Evolutionary conservation across 2,888 invertebrate species (phyloP), one percentile per base, ranked within the genome.

Genomic region (Epirrhoe alternata): DNA sequence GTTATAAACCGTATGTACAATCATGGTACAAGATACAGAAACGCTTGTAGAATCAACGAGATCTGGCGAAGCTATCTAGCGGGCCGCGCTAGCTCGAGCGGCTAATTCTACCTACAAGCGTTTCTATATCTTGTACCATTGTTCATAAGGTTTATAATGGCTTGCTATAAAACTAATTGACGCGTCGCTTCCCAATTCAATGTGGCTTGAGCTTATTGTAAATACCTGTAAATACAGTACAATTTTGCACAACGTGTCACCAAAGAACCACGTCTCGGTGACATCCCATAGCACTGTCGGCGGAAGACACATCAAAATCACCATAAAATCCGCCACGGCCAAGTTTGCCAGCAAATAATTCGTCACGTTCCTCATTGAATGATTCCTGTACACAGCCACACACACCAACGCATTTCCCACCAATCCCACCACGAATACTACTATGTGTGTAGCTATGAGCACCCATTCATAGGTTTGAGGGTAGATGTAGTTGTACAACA

Each of bases 291-390:
- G 87, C 6, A 98, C 96, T 0, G 97, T 97, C 0, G 98, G 96
- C 0, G 98, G 98, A 69, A 98, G 93, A 85, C 98, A 98, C 73
- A 98, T 95, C 57, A 98, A 84, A 58, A 98, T 96, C 71, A 98
- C 98, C 90, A 98, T 94, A 78, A 98, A 97, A 83, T 98, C 98
- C 0, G 97, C 97, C 6, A 96, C 94, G 0, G 98, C 98, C 78
- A 98, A 90, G 85, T 98, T 98, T 49, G 98, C 97, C 77, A 98
- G 96, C 85, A 98, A 98, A 84, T 97, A 97, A 86, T 99, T 98
- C 50, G 98, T 98, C 17, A 98, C 98, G 0, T 97, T 98, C 65
- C 98, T 94, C 98, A 98, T 98, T 0, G 96, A 94, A 72, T 96
- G 96, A 81, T 98, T 98, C 64, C 97, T 94, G 82, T 97, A 97